Conservation (phyloP, 2,888 invertebrate genomes). For the Drosophila leonis region DNA sequence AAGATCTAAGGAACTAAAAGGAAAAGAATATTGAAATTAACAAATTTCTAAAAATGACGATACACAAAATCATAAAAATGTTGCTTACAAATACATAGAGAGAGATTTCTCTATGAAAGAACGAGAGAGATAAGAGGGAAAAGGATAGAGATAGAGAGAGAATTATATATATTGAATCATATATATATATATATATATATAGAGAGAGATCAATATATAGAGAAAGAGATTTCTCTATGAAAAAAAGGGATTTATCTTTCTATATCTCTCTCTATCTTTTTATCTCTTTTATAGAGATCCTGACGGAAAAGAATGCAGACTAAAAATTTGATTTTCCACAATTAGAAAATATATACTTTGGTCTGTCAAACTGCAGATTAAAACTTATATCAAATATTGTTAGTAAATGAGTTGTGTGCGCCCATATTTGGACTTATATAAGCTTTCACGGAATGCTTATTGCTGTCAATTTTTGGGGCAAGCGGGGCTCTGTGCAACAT, state of each 20-base stretch:
- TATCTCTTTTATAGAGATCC: too few relatives aligned
- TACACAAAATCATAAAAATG: neutral
- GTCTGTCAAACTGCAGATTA: neutral
- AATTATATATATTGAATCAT: too few relatives aligned
- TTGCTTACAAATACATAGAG: neutral
- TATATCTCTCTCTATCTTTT: too few relatives aligned
- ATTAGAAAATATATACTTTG: neutral
- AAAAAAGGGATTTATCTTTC: too few relatives aligned
- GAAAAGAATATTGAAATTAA: neutral
- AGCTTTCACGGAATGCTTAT: conserved; percentile 37
- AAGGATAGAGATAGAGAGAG: too few relatives aligned
- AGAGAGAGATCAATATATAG: too few relatives aligned
- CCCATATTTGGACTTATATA: conserved; percentile 22
- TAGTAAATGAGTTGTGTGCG: neutral
- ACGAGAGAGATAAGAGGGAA: too few relatives aligned
- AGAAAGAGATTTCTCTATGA: too few relatives aligned
- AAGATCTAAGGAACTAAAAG: neutral
- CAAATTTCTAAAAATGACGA: neutral
- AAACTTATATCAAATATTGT: neutral
- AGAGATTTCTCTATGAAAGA: too few relatives aligned
- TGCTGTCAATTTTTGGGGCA: conserved; percentile 28
- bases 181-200: too few relatives aligned
- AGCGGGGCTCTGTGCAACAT: neutral
- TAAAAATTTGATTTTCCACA: neutral
- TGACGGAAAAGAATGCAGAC: neutral